Evolutionary conservation across 2,113 vertebrate genomes (phyloP).

Genomic region (Aspidoscelis tigris): DNA sequence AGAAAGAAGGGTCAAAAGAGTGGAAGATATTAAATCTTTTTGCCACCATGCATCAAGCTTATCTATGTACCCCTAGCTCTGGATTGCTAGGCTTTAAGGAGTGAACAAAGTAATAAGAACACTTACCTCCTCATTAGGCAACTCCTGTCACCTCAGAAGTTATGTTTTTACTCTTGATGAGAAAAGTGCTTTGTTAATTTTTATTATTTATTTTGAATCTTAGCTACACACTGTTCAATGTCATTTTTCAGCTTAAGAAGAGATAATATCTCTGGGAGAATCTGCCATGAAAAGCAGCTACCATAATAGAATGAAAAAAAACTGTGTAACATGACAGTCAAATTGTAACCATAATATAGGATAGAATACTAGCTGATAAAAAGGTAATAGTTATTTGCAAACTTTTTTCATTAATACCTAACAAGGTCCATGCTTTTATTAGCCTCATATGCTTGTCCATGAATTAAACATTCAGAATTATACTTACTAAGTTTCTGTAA

Average conservation of each 20-base stretch:
- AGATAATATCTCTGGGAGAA: background rate
- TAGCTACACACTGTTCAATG: too few species aligned
- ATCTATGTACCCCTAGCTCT: too few species aligned
- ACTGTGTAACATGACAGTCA: background rate
- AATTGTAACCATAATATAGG: background rate
- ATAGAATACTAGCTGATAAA: background rate
- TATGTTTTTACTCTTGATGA: too few species aligned
- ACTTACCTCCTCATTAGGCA: too few species aligned
- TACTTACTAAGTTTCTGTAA: background rate
- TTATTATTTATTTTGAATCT: too few species aligned
- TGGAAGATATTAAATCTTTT: too few species aligned
- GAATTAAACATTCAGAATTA: background rate
- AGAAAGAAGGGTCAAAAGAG: too few species aligned
- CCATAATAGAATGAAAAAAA: background rate
- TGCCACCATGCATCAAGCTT: too few species aligned
- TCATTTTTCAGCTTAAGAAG: conserved; percentile 4
- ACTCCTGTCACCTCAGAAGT: background rate
- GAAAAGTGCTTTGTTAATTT: too few species aligned
- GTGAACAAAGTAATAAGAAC: too few species aligned
- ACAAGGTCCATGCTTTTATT: background rate
- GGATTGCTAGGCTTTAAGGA: too few species aligned
- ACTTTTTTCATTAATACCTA: background rate
- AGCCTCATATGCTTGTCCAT: background rate
- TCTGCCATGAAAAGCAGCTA: background rate
- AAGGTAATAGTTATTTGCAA: background rate